These are phyloP conservation scores for Drosophila nr. perissopoda DNA, from an alignment of 2,888 invertebrate genomes.

Conservation along the genomic window DNA sequence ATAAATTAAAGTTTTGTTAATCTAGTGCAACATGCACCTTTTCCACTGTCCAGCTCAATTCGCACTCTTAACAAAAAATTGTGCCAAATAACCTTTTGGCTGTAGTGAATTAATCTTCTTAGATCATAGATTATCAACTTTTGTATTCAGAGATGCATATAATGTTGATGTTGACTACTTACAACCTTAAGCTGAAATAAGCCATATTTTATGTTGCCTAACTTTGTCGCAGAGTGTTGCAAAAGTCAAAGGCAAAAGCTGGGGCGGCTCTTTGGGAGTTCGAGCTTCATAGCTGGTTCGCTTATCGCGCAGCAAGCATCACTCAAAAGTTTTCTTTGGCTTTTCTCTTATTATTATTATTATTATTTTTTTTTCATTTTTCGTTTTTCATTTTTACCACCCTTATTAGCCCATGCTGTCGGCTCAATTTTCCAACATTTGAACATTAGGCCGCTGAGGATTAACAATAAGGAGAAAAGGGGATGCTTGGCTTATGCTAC, in stretches of 20 bases:
- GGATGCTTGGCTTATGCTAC: slow-evolving; percentile 52
- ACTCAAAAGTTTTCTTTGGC: slow-evolving; percentile 73
- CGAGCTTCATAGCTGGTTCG: slow-evolving; percentile 49
- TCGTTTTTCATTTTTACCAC: slow-evolving; percentile 9
- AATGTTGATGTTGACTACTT: not conserved
- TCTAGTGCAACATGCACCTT: not conserved
- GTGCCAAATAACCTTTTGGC: not conserved
- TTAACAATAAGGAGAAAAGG: slow-evolving; percentile 62
- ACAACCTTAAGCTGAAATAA: not conserved
- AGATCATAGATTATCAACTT: not conserved
- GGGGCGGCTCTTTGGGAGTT: slow-evolving; percentile 52
- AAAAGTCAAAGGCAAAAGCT: slow-evolving; percentile 52
- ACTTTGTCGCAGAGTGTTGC: slow-evolving; percentile 46
- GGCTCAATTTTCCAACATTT: slow-evolving; percentile 83
- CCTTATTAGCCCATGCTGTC: slow-evolving; percentile 47
- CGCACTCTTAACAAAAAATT: not conserved
- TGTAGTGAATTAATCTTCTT: not conserved
- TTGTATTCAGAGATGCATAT: not conserved
- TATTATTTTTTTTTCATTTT: slow-evolving; percentile 20
- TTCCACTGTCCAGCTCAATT: not conserved
- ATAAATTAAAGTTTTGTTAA: not conserved
- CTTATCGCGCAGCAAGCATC: slow-evolving; percentile 78
- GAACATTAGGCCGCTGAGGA: slow-evolving; percentile 81
- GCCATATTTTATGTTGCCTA: slow-evolving; percentile 3
- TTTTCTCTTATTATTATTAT: not conserved